Evolutionary conservation across 2,113 vertebrate species (phyloP).

Genomic region (Motacilla tschutschensis): DNA sequence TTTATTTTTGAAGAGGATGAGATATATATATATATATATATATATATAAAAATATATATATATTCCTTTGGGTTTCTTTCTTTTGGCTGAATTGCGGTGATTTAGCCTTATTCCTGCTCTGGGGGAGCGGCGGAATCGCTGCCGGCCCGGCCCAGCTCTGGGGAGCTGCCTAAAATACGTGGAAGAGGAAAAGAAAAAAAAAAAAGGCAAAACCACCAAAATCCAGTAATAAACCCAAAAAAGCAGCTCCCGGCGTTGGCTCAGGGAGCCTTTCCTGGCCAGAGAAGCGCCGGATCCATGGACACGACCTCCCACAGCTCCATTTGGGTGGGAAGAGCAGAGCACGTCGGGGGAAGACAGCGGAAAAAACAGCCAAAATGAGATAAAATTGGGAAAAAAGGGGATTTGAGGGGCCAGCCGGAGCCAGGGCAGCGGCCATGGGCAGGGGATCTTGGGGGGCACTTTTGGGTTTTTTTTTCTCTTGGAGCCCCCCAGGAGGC

Average conservation of each 20-base stretch:
- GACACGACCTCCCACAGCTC: not conserved
- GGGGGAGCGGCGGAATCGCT: conserved; percentile 59
- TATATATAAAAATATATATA: conserved; percentile 19
- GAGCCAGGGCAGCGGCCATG: not conserved
- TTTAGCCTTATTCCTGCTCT: conserved; percentile 68
- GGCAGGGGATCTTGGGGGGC: not conserved
- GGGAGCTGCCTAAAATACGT: conserved; percentile 61
- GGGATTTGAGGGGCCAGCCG: not conserved
- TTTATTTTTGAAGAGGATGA: conserved; percentile 66
- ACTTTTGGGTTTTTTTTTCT: not conserved
- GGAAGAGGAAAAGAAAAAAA: conserved; percentile 43
- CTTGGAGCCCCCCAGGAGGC: not conserved
- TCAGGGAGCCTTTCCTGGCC: not conserved
- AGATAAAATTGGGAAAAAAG: not conserved
- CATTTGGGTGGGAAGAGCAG: not conserved
- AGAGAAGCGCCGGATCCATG: not conserved
- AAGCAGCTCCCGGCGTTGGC: not conserved
- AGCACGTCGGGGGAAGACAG: not conserved
- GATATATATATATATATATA: conserved; percentile 13
- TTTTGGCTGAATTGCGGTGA: conserved; percentile 69
- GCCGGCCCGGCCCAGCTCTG: conserved; percentile 61
- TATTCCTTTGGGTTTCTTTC: conserved; percentile 29
- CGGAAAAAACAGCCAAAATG: not conserved
- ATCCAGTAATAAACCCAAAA: conserved; percentile 61
- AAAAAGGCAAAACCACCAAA: conserved; percentile 36